phyloP scores from a whole-genome alignment of 2,113 vertebrate species.

The Jaculus jaculus region DNA sequence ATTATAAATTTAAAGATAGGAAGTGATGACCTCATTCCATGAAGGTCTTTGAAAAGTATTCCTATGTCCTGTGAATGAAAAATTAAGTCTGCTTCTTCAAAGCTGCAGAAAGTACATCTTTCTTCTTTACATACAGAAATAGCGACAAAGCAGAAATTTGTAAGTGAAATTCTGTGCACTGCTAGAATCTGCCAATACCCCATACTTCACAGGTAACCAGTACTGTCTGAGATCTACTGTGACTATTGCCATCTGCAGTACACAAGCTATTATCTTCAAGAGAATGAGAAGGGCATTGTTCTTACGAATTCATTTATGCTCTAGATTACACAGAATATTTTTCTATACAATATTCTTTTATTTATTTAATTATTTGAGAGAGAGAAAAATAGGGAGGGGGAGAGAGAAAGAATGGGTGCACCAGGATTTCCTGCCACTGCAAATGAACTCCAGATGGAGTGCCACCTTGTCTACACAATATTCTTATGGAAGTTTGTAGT shows the following conservation, averaged over 20 bases:
- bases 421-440: no score
- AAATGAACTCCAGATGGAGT: no score
- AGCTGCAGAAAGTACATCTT: neutral
- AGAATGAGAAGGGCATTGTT: neutral
- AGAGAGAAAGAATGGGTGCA: no score
- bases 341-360: neutral
- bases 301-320: neutral
- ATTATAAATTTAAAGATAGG: neutral
- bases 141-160: neutral
- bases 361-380: no score
- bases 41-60: neutral
- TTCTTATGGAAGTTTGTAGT: no score
- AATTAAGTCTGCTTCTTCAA: neutral
- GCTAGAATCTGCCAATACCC: neutral
- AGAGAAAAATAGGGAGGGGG: no score
- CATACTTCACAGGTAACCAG: neutral
- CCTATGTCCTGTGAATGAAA: neutral
- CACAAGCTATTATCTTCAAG: neutral
- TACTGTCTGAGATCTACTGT: neutral
- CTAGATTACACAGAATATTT: neutral
- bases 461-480: no score
- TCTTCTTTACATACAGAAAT: neutral
- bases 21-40: neutral
- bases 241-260: neutral
- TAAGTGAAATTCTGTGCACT: neutral